Evolutionary conservation across 1,140 invertebrate genomes (phyloP), one percentile per base, ranked within the genome.

Genomic region (Drosophila nigromelanica): DNA sequence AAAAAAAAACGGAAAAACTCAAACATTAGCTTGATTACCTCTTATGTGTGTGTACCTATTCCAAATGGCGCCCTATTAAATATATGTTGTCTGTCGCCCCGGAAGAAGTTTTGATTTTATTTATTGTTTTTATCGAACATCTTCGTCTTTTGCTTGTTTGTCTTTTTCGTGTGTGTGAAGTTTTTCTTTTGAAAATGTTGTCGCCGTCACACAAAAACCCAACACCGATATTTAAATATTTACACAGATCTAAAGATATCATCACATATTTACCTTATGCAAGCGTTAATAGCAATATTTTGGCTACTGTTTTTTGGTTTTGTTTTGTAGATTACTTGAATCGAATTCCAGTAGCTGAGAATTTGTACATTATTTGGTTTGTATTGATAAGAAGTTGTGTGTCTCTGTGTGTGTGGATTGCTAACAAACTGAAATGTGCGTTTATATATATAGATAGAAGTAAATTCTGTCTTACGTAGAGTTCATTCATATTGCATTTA

Each of bases 271-370:
- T 81, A 69, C 62, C 51, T 72, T 74, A 70, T 63, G 50, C 30
- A 51, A 72, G 47, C 69, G 70, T 81, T 75, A 87, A 78, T 78
- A 75, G 69, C 64, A 74, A 75, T 62, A 64, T 85, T 85, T 85
- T 86, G 69, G 80, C 81, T 87, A 85, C 81, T 81, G 81, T 72
- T 86, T 79, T 64, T 35, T 18, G 18, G 6, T 35, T 35, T 35
- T 35, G 6, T 35, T 35, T 7, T 35, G 8, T 63, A 82, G 80
- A 83, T 82, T 81, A 85, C 60, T n/a, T 40, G 37, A 68, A 76
- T 45, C 66, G 78, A 87, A 81, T 87, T 81, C 81, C 82, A 75
- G 80, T 83, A 80, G 80, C 80, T 56, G 51, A 50, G 68, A 55
- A 70, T 42, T 12, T 14, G 12, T 14, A 45, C 15, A 54, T 59